These are phyloP conservation scores for Dicaeum eximium DNA, from an alignment of 2,113 vertebrate genomes.

Conservation along the genomic window DNA sequence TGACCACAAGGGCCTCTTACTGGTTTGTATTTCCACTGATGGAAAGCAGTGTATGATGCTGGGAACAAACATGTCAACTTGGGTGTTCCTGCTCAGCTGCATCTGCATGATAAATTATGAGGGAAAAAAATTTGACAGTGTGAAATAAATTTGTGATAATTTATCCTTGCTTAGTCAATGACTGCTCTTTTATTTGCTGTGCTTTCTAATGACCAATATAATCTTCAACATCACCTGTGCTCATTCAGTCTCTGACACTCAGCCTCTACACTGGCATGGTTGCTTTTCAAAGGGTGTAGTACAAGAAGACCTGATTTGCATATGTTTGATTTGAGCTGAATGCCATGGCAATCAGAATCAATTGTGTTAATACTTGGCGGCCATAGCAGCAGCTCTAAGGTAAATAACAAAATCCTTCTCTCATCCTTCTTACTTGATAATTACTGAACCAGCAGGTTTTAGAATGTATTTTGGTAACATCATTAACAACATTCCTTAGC, in stretches of 20 bases:
- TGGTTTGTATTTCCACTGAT: neutral
- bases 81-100: neutral
- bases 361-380: neutral
- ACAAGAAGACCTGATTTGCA: neutral
- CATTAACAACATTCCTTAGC: neutral
- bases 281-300: neutral
- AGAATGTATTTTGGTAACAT: neutral
- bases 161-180: neutral
- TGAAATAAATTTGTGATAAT: neutral
- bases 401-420: neutral
- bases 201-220: neutral
- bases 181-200: neutral
- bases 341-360: neutral
- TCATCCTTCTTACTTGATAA: neutral
- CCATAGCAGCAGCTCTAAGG: neutral
- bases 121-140: neutral
- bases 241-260: rapidly evolving
- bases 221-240: neutral
- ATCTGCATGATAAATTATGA: neutral
- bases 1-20: neutral
- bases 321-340: neutral
- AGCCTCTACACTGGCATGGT: rapidly evolving
- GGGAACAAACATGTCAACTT: neutral
- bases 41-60: neutral
- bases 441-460: neutral